phyloP scores from a whole-genome alignment of 2,888 invertebrate species.

The Pandemis heparana region DNA sequence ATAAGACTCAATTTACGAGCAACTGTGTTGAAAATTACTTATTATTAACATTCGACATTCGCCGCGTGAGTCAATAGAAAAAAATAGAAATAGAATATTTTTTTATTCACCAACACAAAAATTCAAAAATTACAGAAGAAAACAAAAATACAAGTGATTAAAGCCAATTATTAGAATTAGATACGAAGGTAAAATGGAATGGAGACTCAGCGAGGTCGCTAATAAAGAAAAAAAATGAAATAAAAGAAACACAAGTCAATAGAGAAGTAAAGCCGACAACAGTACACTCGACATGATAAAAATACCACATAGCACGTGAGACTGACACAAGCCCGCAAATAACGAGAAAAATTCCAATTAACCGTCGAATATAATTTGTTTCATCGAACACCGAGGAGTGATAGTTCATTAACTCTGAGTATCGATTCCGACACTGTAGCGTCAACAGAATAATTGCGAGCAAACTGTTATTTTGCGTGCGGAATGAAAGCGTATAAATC shows the following conservation, averaged over 20 bases:
- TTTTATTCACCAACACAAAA: too few relatives aligned
- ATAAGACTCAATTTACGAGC: too few relatives aligned
- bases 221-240: too few relatives aligned
- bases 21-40: too few relatives aligned
- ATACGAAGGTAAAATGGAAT: too few relatives aligned
- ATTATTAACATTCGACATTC: background rate
- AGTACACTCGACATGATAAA: conserved; percentile 12
- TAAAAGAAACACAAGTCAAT: too few relatives aligned
- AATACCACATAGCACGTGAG: conserved; percentile 14
- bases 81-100: too few relatives aligned
- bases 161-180: too few relatives aligned
- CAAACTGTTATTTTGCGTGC: conserved; percentile 27
- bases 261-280: conserved; percentile 1
- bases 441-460: conserved; percentile 40
- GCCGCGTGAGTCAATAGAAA: background rate
- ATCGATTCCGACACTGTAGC: conserved; percentile 37
- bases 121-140: too few relatives aligned
- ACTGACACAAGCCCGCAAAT: conserved; percentile 20
- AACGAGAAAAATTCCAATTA: conserved; percentile 42
- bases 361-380: conserved; percentile 41
- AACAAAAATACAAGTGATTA: too few relatives aligned
- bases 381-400: conserved; percentile 38
- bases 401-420: conserved; percentile 42
- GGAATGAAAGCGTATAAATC: conserved; percentile 31
- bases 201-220: too few relatives aligned